Base-by-base conservation (phyloP, 53 echinoderm and acorn worm species). In the Patiria pectinifera region DNA sequence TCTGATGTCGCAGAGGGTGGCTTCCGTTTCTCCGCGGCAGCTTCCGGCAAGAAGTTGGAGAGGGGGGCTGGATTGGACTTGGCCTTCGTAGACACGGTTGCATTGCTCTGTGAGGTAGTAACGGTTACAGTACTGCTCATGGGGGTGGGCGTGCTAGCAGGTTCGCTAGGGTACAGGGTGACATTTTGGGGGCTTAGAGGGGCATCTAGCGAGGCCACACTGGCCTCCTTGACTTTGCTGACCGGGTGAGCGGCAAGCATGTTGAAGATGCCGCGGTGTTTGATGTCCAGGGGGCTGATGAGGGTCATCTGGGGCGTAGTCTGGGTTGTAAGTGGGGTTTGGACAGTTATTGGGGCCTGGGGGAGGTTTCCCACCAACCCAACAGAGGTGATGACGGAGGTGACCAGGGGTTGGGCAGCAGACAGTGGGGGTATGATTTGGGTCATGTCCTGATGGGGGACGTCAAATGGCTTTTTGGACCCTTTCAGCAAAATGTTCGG, bases 161-260 rank as follows among this genome's bases (percentile, higher is more conserved):
- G 93, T 48, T 87, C 87, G 47, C 93, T 93, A 2, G 99, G 99
- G 45, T 99, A 99, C 13, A 99, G 87, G 9, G 97, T 96, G 45
- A 99, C 97, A 78, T 99, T 97, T 85, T 96, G 96, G 23, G 99
- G 99, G 69, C 99, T 99, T 6, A 95, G 94, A 14, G 97, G 99
- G 2, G 95, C 95, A 62, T 96, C 97, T 15, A 93, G 63, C 14
- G 93, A 62, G 69, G 92, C 92, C 46, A 92, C 13, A 25, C 86
- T 92, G 45, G 89, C 84, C 80, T 95, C 93, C 95, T 93, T 95
- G 5, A 80, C 81, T 19, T 90, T 90, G 71, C 66, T 96, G 62
- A 93, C 95, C 47, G 92, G 93, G 60, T 92, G 80, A 14, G 93
- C 80, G 10, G 95, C 72, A 84, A 96, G 91, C n/a, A 94, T 93